Evolutionary conservation across 2,888 invertebrate genomes (phyloP).

Genomic region (Cenopis cana): DNA sequence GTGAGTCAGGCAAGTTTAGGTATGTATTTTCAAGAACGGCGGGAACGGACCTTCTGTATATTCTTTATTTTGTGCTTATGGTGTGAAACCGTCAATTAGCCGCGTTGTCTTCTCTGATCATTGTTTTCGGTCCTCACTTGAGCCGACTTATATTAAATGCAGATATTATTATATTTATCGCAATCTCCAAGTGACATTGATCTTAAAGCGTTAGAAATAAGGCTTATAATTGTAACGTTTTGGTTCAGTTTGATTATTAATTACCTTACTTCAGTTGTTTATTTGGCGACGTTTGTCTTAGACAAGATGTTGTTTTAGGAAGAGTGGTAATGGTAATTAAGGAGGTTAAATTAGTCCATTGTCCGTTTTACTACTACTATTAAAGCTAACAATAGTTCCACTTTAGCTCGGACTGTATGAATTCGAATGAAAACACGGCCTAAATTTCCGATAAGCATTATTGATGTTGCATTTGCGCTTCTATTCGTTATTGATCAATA

Average conservation of each 20-base stretch:
- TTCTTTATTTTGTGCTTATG: too few species aligned
- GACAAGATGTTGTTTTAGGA: conserved; percentile 28
- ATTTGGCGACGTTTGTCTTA: conserved; percentile 51
- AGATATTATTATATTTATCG: not conserved
- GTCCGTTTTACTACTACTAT: conserved; percentile 11
- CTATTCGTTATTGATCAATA: not conserved
- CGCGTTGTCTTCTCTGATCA: conserved; percentile 50
- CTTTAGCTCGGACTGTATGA: too few species aligned
- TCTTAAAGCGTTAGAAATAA: not conserved
- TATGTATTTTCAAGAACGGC: too few species aligned
- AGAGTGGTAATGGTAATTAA: conserved; percentile 7
- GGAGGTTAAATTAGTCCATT: conserved; percentile 11
- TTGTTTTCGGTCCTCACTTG: conserved; percentile 53
- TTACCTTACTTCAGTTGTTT: conserved; percentile 53
- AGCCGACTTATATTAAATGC: conserved; percentile 32
- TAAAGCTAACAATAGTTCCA: not conserved
- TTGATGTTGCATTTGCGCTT: not conserved
- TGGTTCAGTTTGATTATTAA: conserved; percentile 21
- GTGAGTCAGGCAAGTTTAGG: too few species aligned
- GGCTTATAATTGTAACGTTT: not conserved
- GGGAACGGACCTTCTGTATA: too few species aligned
- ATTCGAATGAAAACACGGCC: not conserved
- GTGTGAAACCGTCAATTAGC: conserved; percentile 73
- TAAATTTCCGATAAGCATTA: not conserved
- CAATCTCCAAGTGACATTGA: not conserved